A percentile compares a stretch with the other conserved stretches of the same genome.
These are phyloP conservation scores for Poeciliopsis paucimaculata DNA, from an alignment of 2,797 vertebrate genomes.

Conservation along the genomic window DNA sequence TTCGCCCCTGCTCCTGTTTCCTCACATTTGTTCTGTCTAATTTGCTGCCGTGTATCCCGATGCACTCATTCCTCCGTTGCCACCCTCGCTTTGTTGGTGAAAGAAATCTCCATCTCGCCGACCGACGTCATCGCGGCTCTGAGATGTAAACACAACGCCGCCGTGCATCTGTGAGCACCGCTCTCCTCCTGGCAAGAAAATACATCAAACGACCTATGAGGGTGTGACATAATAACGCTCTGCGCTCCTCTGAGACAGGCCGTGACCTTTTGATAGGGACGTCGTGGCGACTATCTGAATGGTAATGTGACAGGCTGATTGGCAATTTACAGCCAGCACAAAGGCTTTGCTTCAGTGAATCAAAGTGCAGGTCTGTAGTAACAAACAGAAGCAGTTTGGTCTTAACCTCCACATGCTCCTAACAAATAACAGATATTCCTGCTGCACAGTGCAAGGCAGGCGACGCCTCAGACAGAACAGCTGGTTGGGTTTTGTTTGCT, in stretches of 20 bases:
- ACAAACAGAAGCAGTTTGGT: conserved; percentile 45
- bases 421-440: conserved; percentile 34
- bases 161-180: neutral
- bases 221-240: conserved; percentile 23
- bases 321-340: conserved; percentile 63
- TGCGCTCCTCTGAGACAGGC: conserved; percentile 26
- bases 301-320: conserved; percentile 62
- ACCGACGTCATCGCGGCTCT: conserved; percentile 7
- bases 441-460: conserved; percentile 63
- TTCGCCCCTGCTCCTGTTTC: conserved; percentile 12
- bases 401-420: conserved; percentile 19
- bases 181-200: conserved; percentile 5
- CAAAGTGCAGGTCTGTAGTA: conserved; percentile 34
- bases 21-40: conserved; percentile 29
- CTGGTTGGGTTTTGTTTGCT: conserved; percentile 72
- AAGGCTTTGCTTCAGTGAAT: conserved; percentile 43
- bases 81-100: neutral
- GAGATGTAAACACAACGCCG: conserved; percentile 3
- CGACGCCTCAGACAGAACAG: conserved; percentile 72
- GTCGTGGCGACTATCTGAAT: conserved; percentile 53
- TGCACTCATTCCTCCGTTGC: conserved; percentile 9
- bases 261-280: conserved; percentile 39
- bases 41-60: conserved; percentile 21
- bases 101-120: conserved; percentile 24
- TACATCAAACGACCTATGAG: conserved; percentile 31